Evolutionary conservation across 2,888 invertebrate genomes (phyloP), one percentile per base, ranked within the genome.

Genomic region (Orgyia antiqua): DNA sequence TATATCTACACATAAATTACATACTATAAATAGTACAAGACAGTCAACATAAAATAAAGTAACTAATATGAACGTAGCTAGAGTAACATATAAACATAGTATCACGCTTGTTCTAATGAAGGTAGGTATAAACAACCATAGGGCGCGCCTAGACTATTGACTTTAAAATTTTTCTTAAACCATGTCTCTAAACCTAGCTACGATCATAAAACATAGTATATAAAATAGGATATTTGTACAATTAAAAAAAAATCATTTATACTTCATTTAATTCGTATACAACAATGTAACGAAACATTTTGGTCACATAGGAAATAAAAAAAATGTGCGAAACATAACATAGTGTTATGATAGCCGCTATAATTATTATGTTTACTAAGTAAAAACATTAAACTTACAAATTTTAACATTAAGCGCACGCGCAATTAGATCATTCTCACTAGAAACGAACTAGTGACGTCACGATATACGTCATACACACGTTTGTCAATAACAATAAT

Each of bases 231-330:
- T 43, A 47, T 59, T 61, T 62, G 56, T 59, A 63, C 59, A 63
- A 48, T 45, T 42, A 28, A 35, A 51, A 50, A 24, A 20, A 20
- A 20, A 20, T n/a, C 6, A 48, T 39, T 46, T 44, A 47, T 42
- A 39, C 31, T 45, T 25, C 37, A 42, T 42, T 49, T 33, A 54
- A 56, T 49, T 57, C 62, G 58, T 63, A 63, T 63, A 61, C 58
- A 31, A 52, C 29, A 32, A 37, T 39, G 41, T 51, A n/a, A 24
- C 13, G 13, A 13, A 10, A 9, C 38, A 26, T 40, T 41, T 48
- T 30, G 30, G 18, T 15, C 36, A 27, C 36, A 25, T 24, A 6
- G 20, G 51, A 37, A 29, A 4, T 15, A 15, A 15, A 15, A 15
- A 15, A 15, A 15, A 15, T 4, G 6, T 15, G 15, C 4, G 15